Conservation (phyloP, 2,888 invertebrate genomes). For the Galerucella pusilla region DNA sequence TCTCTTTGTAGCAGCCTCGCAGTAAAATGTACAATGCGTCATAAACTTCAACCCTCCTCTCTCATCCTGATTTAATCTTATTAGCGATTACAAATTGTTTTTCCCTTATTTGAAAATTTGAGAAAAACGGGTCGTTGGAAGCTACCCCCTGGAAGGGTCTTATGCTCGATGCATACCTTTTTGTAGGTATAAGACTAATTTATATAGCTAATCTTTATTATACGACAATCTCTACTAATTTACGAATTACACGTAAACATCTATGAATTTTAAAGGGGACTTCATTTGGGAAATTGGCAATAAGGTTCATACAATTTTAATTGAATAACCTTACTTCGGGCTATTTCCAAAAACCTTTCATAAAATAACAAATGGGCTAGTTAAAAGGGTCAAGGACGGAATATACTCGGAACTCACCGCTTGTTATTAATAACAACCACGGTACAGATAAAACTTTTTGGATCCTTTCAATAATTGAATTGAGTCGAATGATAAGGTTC, state of each 20-base stretch:
- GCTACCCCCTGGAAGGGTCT: not conserved
- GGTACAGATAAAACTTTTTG: not conserved
- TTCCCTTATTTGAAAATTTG: no score
- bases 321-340: constrained; percentile 20
- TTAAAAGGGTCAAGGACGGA: constrained; percentile 1
- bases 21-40: no score
- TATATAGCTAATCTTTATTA: constrained; percentile 41
- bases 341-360: constrained; percentile 11
- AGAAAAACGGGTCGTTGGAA: no score
- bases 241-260: constrained; percentile 40
- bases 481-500: no score
- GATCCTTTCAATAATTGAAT: not conserved
- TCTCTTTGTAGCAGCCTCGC: no score
- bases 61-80: no score
- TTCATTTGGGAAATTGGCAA: constrained; percentile 25
- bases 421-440: not conserved
- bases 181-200: constrained; percentile 25
- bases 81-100: no score
- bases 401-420: not conserved
- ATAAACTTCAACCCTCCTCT: no score
- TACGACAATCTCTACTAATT: constrained; percentile 42
- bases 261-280: constrained; percentile 41
- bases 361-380: not conserved
- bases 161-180: constrained; percentile 13
- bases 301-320: constrained; percentile 27